phyloP scores from a whole-genome alignment of 2,113 vertebrate species.

The Puntigrus tetrazona region DNA sequence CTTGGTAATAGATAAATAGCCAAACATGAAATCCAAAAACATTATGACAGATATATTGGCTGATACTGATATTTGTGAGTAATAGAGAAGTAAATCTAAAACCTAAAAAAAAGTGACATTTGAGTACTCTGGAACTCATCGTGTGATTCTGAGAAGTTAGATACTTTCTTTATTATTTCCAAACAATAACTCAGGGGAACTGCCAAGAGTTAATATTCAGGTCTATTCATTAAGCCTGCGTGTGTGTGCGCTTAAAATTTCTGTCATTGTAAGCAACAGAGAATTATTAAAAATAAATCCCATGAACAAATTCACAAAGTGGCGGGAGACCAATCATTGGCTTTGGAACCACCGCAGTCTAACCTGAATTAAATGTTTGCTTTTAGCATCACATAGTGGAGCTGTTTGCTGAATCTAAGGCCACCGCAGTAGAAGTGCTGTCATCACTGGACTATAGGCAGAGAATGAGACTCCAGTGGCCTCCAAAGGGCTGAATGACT shows the following conservation, averaged over 20 bases:
- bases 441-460: constrained; percentile 5
- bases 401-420: background rate
- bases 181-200: background rate
- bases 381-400: constrained; percentile 2
- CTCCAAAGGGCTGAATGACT: constrained; percentile 27
- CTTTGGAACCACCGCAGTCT: background rate
- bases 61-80: background rate
- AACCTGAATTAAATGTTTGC: background rate
- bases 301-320: background rate
- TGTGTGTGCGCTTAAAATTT: background rate
- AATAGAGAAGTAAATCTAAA: background rate
- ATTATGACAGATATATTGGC: background rate
- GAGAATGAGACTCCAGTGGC: constrained; percentile 19
- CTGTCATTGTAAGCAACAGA: background rate
- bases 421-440: background rate
- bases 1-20: background rate
- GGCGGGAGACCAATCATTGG: background rate
- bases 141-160: background rate
- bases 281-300: background rate
- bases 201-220: background rate
- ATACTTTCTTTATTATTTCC: background rate
- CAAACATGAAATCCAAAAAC: background rate
- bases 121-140: background rate
- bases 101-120: background rate
- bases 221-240: background rate